Base-by-base conservation (phyloP, 2,888 invertebrate species). In the Litoditis marina region DNA sequence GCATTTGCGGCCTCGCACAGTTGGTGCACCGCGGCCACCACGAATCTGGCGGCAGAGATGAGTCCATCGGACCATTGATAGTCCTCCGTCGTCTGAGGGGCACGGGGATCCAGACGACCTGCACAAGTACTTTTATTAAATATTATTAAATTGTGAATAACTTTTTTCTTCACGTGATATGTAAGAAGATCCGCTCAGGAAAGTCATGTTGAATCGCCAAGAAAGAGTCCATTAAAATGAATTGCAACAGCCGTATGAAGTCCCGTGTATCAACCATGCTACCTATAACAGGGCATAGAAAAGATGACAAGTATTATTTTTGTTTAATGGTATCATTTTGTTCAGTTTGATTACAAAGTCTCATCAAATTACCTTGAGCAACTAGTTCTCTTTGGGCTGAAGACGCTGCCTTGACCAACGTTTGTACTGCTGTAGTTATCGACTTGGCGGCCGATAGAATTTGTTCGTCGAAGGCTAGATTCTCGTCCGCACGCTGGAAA, bases 1-100 rank as follows among this genome's bases (percentile, higher is more conserved):
- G 94, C 91, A 83, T 98, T 96, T 60, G 98, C 98, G 0, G 95
- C 92, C 84, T 98, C 96, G 60, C 96, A 96, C 69, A 99, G 87
- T 78, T 92, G 92, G 85, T 96, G 96, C 0, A 95, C 95, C 0
- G 96, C 95, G 0, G 95, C 95, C 0, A 96, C 96, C 13, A 96
- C 96, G 78, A 94, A 60, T 34, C 68, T 61, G 0, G 96, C 96
- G 82, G 83, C 83, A n/a, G 81, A 81, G 39, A 84, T 78, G 36
- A 83, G 73, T n/a, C 83, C 83, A 64, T 83, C 82, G 5, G 79
- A 79, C 81, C 82, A 83, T 60, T 82, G 82, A 50, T 73, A 74
- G 36, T 71, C 71, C 3, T 58, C 60, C 16, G 53, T 42, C 6
- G 46, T 54, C 16, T 53, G 52, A 1, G 56, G 39, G 19, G 57